Evolutionary conservation across 2,113 vertebrate species (phyloP), one percentile per base, ranked within the genome.

Genomic region (Rhineura floridana): DNA sequence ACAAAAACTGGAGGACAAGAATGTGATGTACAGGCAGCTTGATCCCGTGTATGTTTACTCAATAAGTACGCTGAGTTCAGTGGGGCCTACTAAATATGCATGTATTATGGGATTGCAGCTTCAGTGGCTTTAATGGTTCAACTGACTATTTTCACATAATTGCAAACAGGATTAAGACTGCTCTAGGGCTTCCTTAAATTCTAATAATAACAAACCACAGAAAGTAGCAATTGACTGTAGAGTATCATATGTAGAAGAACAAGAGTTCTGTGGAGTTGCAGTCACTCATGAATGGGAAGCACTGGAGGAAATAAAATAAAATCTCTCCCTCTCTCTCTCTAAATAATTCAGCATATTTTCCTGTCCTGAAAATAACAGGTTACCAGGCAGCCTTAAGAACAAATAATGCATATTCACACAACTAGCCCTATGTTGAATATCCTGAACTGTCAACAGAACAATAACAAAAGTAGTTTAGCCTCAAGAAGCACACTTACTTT

Each of bases 281-380:
- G 25, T 25, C 46, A 55, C 3, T 84, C 69, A 85, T 30, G 28
- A 62, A 33, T 69, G 9, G 48, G 25, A 30, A 72, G 1, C 11
- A 42, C 3, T 33, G 36, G n/a, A 70, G 23, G 62, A 63, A 81
- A 81, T n/a, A 76, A 76, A 42, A 73, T 28, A 25, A 11, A 83
- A 33, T 52, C 44, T 48, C 44, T 50, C 67, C 15, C 39, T n/a
- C 28, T 75, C 28, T 21, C 12, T 2, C 17, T 85, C 28, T 85
- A 6, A 75, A 75, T 75, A 85, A 85, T 75, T 85, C 69, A 84
- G 11, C 50, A 48, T 36, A 39, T 73, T 84, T 84, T n/a, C 28
- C 36, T 44, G 39, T 62, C 52, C 50, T 62, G 25, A 85, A 12
- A 39, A 75, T 75, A 75, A 25, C 36, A 75, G 50, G 36, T 52